phyloP scores from a whole-genome alignment of 2,113 vertebrate species.

The Rhinoptilus africanus region DNA sequence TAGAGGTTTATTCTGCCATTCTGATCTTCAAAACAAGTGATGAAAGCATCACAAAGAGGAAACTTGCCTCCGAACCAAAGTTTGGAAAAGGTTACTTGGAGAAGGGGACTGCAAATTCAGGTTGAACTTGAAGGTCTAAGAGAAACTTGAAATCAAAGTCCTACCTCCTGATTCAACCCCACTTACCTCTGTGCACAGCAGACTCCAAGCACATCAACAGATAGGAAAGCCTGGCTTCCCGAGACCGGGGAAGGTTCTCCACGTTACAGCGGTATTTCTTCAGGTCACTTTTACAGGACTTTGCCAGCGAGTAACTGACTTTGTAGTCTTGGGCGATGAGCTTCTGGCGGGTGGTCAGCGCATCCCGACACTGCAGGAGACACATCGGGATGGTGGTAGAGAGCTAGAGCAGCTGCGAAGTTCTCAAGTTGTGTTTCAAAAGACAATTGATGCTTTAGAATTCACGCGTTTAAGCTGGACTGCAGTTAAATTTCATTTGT shows the following conservation, averaged over 20 bases:
- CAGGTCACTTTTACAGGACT: conserved; percentile 93
- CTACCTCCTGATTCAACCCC: not conserved
- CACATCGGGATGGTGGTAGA: not conserved
- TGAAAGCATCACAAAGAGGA: not conserved
- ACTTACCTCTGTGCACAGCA: conserved; percentile 88
- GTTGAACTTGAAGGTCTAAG: not conserved
- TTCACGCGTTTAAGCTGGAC: not conserved
- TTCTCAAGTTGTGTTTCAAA: not conserved
- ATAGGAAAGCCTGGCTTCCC: conserved; percentile 95
- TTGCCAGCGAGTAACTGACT: conserved; percentile 94
- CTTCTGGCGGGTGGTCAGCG: conserved; percentile 93
- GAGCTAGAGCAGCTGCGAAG: not conserved
- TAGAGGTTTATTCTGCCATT: not conserved
- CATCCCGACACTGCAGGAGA: conserved; percentile 87
- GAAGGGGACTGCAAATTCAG: not conserved
- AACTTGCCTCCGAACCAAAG: not conserved
- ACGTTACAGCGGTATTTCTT: conserved; percentile 93
- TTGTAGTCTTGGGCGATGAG: conserved; percentile 96
- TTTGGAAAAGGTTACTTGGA: not conserved
- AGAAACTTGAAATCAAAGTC: not conserved
- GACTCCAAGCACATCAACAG: conserved; percentile 94
- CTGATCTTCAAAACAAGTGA: not conserved
- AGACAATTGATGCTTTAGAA: not conserved
- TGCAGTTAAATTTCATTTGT: not conserved
- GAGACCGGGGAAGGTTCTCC: conserved; percentile 90